Evolutionary conservation across 2,113 vertebrate species (phyloP).

Genomic region (Dicerorhinus sumatrensis): DNA sequence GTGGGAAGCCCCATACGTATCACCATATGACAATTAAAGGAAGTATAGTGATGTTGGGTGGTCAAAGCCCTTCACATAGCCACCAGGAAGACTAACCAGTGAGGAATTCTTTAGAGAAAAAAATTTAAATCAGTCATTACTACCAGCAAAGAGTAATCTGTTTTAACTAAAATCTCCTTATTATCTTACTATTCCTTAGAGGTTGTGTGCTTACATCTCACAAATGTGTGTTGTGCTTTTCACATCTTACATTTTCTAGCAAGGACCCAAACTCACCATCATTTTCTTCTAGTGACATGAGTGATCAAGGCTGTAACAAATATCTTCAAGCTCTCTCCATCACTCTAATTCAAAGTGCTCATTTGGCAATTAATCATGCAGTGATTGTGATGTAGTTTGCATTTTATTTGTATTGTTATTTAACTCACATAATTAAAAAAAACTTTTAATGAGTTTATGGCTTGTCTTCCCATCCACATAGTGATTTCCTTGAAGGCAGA

Average conservation of each 20-base stretch:
- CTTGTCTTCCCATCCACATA: neutral
- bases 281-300: slow-evolving; percentile 35
- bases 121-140: neutral
- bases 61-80: neutral
- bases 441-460: neutral
- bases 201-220: neutral
- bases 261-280: neutral
- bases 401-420: slow-evolving; percentile 62
- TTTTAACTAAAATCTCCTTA: neutral
- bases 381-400: neutral
- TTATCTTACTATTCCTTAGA: neutral
- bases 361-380: slow-evolving; percentile 51
- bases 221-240: neutral
- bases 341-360: neutral
- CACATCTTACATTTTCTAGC: neutral
- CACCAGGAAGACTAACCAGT: neutral
- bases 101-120: neutral
- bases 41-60: neutral
- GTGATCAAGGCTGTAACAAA: slow-evolving; percentile 35
- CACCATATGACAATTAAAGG: neutral
- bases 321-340: neutral
- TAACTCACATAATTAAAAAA: slow-evolving; percentile 23
- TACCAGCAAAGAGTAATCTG: neutral
- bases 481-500: slow-evolving; percentile 49
- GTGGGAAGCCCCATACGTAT: neutral